phyloP scores from a whole-genome alignment of 1,140 invertebrate genomes.

The Eueides isabella region DNA sequence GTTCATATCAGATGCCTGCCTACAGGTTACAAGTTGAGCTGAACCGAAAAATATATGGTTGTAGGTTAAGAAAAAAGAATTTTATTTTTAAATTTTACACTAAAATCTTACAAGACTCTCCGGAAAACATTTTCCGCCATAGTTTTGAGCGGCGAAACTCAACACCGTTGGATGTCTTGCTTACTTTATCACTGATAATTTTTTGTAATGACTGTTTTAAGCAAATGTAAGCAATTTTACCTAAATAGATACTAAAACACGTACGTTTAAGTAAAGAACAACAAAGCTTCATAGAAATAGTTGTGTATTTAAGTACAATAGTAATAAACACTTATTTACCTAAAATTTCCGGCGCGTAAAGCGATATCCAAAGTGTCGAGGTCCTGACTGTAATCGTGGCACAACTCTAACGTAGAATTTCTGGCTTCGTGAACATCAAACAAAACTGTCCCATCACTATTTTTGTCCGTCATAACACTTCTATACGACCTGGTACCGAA shows the following conservation, averaged over 20 bases:
- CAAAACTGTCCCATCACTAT: constrained; percentile 66
- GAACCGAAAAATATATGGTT: no score
- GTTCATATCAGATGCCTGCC: background rate
- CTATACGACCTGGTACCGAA: constrained; percentile 72
- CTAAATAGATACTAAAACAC: background rate
- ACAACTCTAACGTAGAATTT: constrained; percentile 75
- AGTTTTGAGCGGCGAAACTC: no score
- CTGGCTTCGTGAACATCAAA: constrained; percentile 78
- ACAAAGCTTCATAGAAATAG: background rate
- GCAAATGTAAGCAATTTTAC: background rate
- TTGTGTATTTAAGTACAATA: background rate
- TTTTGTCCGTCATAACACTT: constrained; percentile 72
- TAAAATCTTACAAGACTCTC: no score
- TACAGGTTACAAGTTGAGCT: background rate
- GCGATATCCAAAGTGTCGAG: constrained; percentile 74
- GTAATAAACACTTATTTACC: constrained; percentile 51
- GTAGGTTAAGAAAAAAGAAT: no score
- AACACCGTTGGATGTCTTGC: no score
- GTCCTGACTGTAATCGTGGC: constrained; percentile 74
- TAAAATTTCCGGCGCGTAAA: constrained; percentile 78
- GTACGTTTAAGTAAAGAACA: background rate
- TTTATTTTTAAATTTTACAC: no score
- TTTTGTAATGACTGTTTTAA: background rate
- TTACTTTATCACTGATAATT: background rate
- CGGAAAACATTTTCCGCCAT: no score